phyloP scores from a whole-genome alignment of 2,888 invertebrate genomes.

The Sinopyrophorus schimmeli region DNA sequence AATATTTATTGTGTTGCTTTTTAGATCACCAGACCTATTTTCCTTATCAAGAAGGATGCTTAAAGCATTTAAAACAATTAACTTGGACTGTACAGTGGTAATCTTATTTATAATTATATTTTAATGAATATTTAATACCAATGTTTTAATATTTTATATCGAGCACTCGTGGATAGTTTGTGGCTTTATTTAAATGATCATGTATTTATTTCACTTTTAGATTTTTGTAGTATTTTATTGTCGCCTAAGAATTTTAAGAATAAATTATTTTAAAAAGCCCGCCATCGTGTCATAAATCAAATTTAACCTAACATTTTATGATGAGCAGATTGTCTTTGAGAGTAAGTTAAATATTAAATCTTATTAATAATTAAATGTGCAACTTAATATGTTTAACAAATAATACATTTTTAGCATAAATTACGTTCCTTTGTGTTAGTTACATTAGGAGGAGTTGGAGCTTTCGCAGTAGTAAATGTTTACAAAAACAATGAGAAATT shows the following conservation, averaged over 20 bases:
- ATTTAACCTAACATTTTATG: not conserved
- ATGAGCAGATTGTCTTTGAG: slow-evolving; percentile 1
- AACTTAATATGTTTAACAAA: not conserved
- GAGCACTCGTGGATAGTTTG: no score
- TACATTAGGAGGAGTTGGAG: slow-evolving; percentile 65
- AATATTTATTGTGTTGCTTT: not conserved
- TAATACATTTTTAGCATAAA: slow-evolving; percentile 52
- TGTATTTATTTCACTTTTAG: no score
- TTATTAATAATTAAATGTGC: not conserved
- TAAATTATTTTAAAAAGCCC: no score
- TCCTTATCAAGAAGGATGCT: slow-evolving; percentile 34
- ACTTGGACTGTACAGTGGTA: slow-evolving; percentile 41
- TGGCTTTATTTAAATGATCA: no score
- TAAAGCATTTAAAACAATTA: slow-evolving; percentile 45
- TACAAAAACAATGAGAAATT: slow-evolving; percentile 79
- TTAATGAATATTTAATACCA: no score
- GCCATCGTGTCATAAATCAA: no score
- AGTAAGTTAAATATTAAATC: no score
- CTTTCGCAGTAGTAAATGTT: slow-evolving; percentile 70
- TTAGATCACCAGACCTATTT: slow-evolving; percentile 19
- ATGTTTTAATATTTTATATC: no score
- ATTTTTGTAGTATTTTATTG: no score
- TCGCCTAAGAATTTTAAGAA: no score
- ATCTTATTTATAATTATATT: no score
- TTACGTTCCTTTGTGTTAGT: slow-evolving; percentile 68